These are phyloP conservation scores for Ascaphus truei DNA, from an alignment of 2,113 vertebrate genomes.

Conservation along the genomic window DNA sequence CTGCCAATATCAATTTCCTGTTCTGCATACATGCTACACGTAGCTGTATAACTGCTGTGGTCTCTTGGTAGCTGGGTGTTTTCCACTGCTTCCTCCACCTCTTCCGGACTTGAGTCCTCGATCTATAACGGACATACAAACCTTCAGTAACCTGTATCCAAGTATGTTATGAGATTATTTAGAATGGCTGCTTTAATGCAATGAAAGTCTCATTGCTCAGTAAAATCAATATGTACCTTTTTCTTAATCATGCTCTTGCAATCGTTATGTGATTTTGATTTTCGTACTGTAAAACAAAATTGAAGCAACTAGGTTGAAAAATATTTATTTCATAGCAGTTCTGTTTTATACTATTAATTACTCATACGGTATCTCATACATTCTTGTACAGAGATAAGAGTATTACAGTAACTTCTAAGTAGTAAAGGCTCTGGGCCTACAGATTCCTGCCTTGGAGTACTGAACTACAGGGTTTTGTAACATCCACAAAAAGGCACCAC, in stretches of 20 bases:
- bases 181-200: no score
- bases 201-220: neutral
- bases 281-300: constrained; percentile 67
- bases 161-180: neutral
- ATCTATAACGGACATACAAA: constrained; percentile 34
- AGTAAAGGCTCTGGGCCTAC: no score
- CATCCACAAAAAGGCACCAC: no score
- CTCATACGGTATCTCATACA: no score
- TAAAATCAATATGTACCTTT: constrained; percentile 65
- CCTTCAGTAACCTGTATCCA: neutral
- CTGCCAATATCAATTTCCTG: constrained; percentile 77
- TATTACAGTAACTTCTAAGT: no score
- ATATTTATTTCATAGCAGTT: no score
- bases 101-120: constrained; percentile 43
- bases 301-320: no score
- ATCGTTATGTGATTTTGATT: constrained; percentile 64
- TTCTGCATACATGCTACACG: constrained; percentile 33
- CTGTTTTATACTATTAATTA: no score
- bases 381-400: no score
- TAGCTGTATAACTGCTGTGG: constrained; percentile 54
- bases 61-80: constrained; percentile 58
- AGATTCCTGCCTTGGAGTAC: no score
- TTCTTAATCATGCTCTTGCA: constrained; percentile 60
- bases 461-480: no score
- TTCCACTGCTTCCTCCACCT: constrained; percentile 65